A percentile compares a stretch with the other conserved stretches of the same genome.
Conservation (phyloP, 1,140 invertebrate species). For the Sipha flava region DNA sequence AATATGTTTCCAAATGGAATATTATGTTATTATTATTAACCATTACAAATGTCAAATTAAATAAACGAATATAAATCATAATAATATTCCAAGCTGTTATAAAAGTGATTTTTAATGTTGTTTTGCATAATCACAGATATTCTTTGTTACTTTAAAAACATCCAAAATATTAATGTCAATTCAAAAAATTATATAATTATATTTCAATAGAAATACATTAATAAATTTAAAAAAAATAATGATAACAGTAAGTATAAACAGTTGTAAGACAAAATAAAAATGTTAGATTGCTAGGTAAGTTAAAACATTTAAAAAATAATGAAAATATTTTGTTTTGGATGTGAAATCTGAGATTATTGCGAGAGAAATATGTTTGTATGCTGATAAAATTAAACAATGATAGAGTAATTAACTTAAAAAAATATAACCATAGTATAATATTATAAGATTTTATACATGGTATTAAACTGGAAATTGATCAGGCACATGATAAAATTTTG, state of each 20-base stretch:
- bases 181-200: neutral
- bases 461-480: conserved; percentile 24
- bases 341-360: neutral
- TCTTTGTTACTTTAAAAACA: neutral
- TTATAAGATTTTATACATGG: conserved; percentile 2
- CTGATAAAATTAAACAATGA: neutral
- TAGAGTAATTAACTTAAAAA: conserved; percentile 13
- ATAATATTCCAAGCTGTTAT: neutral
- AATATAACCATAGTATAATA: neutral
- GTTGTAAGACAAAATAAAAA: neutral
- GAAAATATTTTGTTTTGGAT: neutral
- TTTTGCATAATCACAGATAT: neutral
- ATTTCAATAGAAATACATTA: neutral
- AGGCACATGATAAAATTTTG: neutral
- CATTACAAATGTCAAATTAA: neutral
- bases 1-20: neutral
- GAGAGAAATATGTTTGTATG: neutral
- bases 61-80: neutral
- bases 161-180: neutral
- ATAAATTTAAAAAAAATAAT: neutral
- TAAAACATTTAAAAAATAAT: neutral
- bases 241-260: neutral
- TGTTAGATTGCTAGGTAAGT: neutral
- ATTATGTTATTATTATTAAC: neutral
- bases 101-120: neutral